Evolutionary conservation across 2,797 vertebrate genomes (phyloP), one percentile per base, ranked within the genome.

Genomic region (Sciaenops ocellatus): DNA sequence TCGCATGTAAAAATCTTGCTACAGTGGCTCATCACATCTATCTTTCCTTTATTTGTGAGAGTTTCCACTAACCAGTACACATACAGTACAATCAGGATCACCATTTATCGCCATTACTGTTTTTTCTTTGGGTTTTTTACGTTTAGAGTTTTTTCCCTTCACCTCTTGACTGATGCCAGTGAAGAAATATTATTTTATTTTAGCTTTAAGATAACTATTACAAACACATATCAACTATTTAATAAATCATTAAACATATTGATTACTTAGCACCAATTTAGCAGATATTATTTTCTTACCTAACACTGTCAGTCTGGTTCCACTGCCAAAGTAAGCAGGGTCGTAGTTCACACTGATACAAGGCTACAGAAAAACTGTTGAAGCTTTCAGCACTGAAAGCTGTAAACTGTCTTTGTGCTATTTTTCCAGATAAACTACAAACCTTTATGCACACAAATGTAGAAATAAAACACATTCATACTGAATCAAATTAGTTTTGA

Each of bases 271-370:
- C 7, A 34, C 34, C 9, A 9, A 38, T 38, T 38, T 38, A 38
- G 34, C 6, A n/a, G 46, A 18, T 10, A 26, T 30, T 0, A 48
- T 64, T 72, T 78, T 87, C 90, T 92, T 88, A 93, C 91, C 92
- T 16, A 93, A 38, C 17, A 93, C 90, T 0, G 90, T 92, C 16
- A 93, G 84, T 78, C 69, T 93, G 69, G 88, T 92, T 13, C 92
- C 91, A 3, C 38, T 55, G 42, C 90, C 93, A 76, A 93, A 94
- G 69, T 87, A 81, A 65, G 90, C 92, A 34, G 89, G 87, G 0
- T 91, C 0, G 2, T 78, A 73, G 74, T 82, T 91, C 89, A 93
- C 90, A 86, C 73, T 89, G 90, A 90, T 22, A 76, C 66, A 42
- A 30, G 47, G 83, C 83, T 83, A 34, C 51, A 86, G 64, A 57